Percentiles rank a stretch among this genome's conserved stretches.
Conservation (phyloP, 2,888 invertebrate genomes). For the Lasioglossum marginatum region DNA sequence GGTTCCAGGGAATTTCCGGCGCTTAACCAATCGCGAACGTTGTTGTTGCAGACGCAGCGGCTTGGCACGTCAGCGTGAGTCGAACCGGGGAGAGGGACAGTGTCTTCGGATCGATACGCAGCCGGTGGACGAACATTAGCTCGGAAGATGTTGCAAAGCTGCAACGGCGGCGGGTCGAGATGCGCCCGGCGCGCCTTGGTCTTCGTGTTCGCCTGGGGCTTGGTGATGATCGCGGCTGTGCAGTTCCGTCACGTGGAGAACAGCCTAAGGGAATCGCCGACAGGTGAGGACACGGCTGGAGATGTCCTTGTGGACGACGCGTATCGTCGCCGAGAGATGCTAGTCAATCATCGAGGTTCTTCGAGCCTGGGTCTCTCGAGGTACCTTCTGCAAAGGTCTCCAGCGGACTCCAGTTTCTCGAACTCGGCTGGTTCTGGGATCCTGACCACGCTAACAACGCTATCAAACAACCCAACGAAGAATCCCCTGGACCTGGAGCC, state of each 20-base stretch:
- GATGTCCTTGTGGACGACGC: conserved; percentile 51
- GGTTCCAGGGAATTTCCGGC: background rate
- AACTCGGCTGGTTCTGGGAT: conserved; percentile 64
- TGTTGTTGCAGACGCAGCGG: conserved; percentile 38
- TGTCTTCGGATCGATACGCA: conserved; percentile 27
- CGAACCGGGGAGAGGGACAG: conserved; percentile 11
- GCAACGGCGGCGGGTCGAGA: conserved; percentile 79
- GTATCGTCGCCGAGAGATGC: conserved; percentile 36
- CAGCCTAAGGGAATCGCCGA: conserved; percentile 68
- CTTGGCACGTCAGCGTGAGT: conserved; percentile 30
- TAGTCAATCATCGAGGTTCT: conserved; percentile 75
- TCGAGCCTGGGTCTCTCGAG: conserved; percentile 84
- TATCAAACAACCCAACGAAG: conserved; percentile 84
- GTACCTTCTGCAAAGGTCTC: conserved; percentile 85
- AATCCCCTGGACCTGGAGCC: conserved; percentile 86
- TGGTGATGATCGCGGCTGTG: conserved; percentile 84
- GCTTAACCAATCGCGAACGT: background rate
- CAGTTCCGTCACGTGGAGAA: conserved; percentile 82
- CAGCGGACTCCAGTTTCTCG: conserved; percentile 69
- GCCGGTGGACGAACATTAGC: conserved; percentile 11
- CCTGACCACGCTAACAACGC: conserved; percentile 70
- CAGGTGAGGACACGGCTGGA: conserved; percentile 63
- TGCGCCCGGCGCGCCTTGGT: conserved; percentile 85
- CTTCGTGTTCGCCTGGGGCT: conserved; percentile 84
- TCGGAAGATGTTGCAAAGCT: conserved; percentile 73